Evolutionary conservation across 1,140 invertebrate genomes (phyloP), one percentile per base, ranked within the genome.

Genomic region (Brachionus angularis): DNA sequence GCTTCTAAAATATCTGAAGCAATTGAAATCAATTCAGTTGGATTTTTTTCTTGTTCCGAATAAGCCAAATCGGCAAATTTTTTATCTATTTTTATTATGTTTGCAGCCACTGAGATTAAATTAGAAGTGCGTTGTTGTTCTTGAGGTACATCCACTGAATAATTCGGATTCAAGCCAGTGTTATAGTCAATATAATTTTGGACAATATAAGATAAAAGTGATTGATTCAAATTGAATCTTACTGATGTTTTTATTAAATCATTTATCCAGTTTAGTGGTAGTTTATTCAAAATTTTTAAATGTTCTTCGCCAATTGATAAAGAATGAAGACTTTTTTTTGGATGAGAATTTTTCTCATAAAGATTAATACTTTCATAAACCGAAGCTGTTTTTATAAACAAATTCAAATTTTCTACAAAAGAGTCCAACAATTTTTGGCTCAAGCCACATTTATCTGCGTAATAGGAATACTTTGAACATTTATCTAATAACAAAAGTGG

Each of bases 191-290:
- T 67, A 12, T 67, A 67, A 27, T 50, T 46, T 42, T 67, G 29
- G 29, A 67, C 47, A 12, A 67, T 67, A 1, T 33, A 29, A 10
- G 62, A 67, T 14, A 67, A 27, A n/a, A 33, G 33, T 3, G 62
- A 23, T 31, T 8, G 47, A 47, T 34, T 67, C 10, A 67, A 34
- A 4, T 42, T 25, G 12, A 47, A 29, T 29, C 62, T 18, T 27
- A 33, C 42, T 33, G 27, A 16, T 46, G 14, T 18, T 27, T 34
- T 36, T 18, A 70, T 52, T 21, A 70, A 34, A 21, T 53, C 50
- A 36, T 34, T 53, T 16, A 70, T 70, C 67, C 67, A 70, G 23
- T 70, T 34, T 25, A 70, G n/a, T 23, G 67, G 67, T 27, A 70
- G 29, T 42, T 46, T 34, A 23, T 36, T 50, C 4, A 70, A 42